Percentiles rank a stretch among this genome's conserved stretches.
Conservation (phyloP, 2,113 vertebrate genomes). For the Anolis carolinensis region DNA sequence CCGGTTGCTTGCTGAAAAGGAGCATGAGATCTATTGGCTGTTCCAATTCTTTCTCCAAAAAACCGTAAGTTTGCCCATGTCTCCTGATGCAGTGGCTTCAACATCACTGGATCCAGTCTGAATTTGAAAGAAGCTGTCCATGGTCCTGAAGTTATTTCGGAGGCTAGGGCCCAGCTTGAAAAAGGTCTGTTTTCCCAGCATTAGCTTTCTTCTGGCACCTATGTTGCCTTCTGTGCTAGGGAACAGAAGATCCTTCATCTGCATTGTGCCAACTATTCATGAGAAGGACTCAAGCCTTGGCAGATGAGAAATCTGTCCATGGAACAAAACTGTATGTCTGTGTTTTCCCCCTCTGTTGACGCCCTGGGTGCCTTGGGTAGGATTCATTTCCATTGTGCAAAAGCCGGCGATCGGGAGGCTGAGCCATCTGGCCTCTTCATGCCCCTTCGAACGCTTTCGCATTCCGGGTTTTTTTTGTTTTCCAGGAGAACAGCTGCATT, state of each 20-base stretch:
- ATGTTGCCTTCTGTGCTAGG: background rate
- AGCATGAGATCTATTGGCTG: slow-evolving; percentile 64
- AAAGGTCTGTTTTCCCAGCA: too few species aligned
- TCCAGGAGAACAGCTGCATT: slow-evolving; percentile 62
- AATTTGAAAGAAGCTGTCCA: too few species aligned
- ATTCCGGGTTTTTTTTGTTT: background rate
- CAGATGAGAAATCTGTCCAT: background rate
- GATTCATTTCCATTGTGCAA: background rate
- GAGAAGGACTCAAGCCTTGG: background rate
- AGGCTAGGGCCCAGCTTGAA: too few species aligned
- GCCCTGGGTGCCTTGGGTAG: background rate
- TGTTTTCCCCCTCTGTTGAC: background rate
- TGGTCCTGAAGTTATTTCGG: too few species aligned
- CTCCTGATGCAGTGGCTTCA: background rate
- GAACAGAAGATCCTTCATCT: background rate
- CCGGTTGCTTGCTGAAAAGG: slow-evolving; percentile 50
- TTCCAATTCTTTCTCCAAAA: slow-evolving; percentile 71
- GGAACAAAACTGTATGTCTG: background rate
- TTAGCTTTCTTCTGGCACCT: background rate
- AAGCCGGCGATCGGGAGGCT: background rate
- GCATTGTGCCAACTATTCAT: background rate
- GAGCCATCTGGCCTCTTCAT: background rate
- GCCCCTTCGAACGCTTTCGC: background rate
- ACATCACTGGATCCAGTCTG: too few species aligned
- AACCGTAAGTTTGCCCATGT: slow-evolving; percentile 40